Conservation (phyloP, 2,888 invertebrate genomes). For the Phyllotreta striolata region DNA sequence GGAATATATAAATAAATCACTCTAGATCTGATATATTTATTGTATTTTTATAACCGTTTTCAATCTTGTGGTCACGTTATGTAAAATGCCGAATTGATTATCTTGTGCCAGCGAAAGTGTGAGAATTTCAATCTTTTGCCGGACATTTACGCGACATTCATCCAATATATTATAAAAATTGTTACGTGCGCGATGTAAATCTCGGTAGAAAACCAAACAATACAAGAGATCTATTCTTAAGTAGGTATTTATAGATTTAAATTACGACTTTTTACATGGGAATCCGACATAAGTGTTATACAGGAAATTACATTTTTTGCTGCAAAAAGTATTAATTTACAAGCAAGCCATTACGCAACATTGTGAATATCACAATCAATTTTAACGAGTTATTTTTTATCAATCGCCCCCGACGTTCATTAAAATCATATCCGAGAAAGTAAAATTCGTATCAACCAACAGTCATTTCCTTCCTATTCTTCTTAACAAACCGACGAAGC, state of each 20-base stretch:
- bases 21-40: constrained; percentile 12
- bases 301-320: too few species aligned
- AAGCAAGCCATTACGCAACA: not conserved
- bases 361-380: not conserved
- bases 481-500: constrained; percentile 4
- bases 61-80: constrained; percentile 12
- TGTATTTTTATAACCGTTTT: not conserved
- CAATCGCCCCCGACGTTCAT: not conserved
- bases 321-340: too few species aligned
- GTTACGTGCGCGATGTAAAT: not conserved
- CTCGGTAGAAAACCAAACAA: not conserved
- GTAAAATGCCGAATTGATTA: constrained; percentile 12
- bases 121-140: constrained; percentile 32
- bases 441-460: not conserved
- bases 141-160: constrained; percentile 21
- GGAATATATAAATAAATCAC: constrained; percentile 15
- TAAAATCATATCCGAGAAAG: constrained; percentile 9
- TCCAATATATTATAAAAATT: constrained; percentile 4
- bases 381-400: not conserved
- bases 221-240: not conserved
- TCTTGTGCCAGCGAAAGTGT: constrained; percentile 35
- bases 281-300: too few species aligned
- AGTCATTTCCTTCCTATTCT: constrained; percentile 12
- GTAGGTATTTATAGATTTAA: not conserved
- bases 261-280: not conserved